A percentile compares a stretch with the other conserved stretches of the same genome.
phyloP scores from a whole-genome alignment of 2,888 invertebrate species.

The Ormyrus thymus region DNA sequence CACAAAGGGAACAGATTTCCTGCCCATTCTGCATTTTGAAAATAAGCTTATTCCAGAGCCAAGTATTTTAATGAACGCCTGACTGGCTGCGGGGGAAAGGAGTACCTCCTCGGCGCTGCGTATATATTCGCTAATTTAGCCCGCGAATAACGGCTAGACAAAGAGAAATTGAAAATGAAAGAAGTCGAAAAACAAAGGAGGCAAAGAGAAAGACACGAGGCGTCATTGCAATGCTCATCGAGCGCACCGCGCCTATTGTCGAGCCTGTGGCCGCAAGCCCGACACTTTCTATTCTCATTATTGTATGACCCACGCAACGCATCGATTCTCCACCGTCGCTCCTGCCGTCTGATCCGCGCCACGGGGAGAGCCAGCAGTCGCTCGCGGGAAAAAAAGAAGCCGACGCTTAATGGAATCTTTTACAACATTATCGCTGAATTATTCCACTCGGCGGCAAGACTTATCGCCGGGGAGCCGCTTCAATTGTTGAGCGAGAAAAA shows the following conservation, averaged over 20 bases:
- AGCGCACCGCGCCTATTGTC: constrained; percentile 42
- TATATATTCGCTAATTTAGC: constrained; percentile 2
- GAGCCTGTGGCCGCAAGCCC: neutral
- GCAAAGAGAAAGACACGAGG: constrained; percentile 30
- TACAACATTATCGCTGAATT: neutral
- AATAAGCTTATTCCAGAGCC: neutral
- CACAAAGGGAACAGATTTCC: too few species aligned
- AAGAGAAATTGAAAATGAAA: constrained; percentile 21
- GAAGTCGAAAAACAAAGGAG: constrained; percentile 37
- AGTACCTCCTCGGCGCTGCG: neutral
- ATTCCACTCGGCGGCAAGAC: constrained; percentile 8
- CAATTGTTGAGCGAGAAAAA: neutral
- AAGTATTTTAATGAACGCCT: neutral
- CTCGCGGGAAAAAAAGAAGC: neutral
- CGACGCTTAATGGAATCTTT: neutral
- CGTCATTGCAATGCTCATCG: constrained; percentile 42
- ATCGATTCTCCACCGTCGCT: neutral
- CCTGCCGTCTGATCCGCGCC: neutral
- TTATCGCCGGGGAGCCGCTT: neutral
- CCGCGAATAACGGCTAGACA: constrained; percentile 12
- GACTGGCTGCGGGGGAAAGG: too few species aligned
- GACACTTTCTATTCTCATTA: constrained; percentile 56
- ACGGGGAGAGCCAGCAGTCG: neutral
- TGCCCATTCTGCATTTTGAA: too few species aligned
- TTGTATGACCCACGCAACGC: constrained; percentile 45